Percentiles rank a stretch among this genome's conserved stretches.
phyloP scores from a whole-genome alignment of 2,797 vertebrate genomes.

The Clarias platycephalus region DNA sequence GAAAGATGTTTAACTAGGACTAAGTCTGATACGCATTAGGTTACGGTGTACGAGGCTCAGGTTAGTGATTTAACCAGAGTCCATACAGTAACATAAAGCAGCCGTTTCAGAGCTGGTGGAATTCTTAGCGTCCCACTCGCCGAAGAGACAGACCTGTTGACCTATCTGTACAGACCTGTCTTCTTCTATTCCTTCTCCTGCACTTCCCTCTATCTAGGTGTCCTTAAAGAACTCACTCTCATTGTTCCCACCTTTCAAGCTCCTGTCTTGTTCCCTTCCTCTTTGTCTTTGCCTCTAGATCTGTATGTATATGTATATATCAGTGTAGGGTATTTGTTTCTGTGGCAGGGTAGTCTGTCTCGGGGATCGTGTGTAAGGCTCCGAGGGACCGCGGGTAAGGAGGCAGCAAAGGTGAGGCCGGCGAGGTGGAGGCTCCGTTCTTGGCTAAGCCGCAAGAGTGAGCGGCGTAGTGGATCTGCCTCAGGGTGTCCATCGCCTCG shows the following conservation, averaged over 20 bases:
- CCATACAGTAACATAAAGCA: slow-evolving; percentile 11
- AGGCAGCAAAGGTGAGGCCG: slow-evolving; percentile 53
- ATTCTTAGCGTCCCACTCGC: neutral
- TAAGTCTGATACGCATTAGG: neutral
- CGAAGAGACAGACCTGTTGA: neutral
- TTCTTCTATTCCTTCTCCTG: neutral
- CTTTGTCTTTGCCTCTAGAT: neutral
- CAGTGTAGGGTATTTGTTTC: slow-evolving; percentile 39
- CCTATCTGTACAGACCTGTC: slow-evolving; percentile 2
- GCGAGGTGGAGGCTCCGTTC: slow-evolving; percentile 77
- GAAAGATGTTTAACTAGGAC: neutral
- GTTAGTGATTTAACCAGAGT: neutral
- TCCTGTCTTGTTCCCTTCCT: slow-evolving; percentile 11
- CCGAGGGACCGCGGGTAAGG: slow-evolving; percentile 47
- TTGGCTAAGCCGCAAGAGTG: slow-evolving; percentile 88
- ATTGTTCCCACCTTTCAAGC: slow-evolving; percentile 1
- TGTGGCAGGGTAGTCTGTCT: slow-evolving; percentile 69
- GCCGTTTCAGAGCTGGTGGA: neutral
- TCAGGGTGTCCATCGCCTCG: slow-evolving; percentile 84
- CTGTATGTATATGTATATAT: slow-evolving; percentile 50
- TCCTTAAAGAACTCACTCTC: neutral
- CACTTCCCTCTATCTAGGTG: neutral
- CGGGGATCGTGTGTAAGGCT: slow-evolving; percentile 72
- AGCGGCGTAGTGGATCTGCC: slow-evolving; percentile 89
- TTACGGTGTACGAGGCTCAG: neutral